phyloP scores from a whole-genome alignment of 2,113 vertebrate species.

The Aphelocoma coerulescens region DNA sequence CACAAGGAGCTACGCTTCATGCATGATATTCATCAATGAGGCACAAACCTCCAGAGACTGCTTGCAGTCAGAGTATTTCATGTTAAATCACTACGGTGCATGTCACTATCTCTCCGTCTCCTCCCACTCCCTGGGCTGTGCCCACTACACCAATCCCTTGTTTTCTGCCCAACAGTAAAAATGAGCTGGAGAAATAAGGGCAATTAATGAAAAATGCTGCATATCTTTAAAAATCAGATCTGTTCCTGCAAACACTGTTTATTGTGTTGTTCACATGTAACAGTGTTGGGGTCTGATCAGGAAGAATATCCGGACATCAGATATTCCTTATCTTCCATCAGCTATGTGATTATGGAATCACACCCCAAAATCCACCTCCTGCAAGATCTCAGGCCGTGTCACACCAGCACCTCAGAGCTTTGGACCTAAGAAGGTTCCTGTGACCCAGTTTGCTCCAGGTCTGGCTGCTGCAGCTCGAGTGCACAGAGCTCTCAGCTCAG shows the following conservation, averaged over 20 bases:
- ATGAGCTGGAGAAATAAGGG: background rate
- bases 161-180: conserved; percentile 18
- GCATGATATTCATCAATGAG: conserved; percentile 35
- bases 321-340: background rate
- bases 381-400: background rate
- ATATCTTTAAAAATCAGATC: background rate
- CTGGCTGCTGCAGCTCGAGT: background rate
- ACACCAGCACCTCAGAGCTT: background rate
- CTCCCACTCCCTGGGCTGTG: conserved; percentile 26
- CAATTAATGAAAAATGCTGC: background rate
- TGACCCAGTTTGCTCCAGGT: conserved; percentile 27
- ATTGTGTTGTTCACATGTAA: accelerated
- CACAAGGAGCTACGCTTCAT: background rate
- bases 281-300: background rate
- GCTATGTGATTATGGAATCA: accelerated
- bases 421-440: background rate
- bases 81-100: background rate
- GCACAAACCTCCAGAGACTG: conserved; percentile 1
- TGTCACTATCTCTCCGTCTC: background rate
- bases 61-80: background rate
- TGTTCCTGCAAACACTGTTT: background rate
- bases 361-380: background rate
- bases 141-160: background rate
- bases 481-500: background rate
- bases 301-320: background rate